Evolutionary conservation across 1,140 invertebrate genomes (phyloP), one percentile per base, ranked within the genome.

Genomic region (Philopotamus ludificatus): DNA sequence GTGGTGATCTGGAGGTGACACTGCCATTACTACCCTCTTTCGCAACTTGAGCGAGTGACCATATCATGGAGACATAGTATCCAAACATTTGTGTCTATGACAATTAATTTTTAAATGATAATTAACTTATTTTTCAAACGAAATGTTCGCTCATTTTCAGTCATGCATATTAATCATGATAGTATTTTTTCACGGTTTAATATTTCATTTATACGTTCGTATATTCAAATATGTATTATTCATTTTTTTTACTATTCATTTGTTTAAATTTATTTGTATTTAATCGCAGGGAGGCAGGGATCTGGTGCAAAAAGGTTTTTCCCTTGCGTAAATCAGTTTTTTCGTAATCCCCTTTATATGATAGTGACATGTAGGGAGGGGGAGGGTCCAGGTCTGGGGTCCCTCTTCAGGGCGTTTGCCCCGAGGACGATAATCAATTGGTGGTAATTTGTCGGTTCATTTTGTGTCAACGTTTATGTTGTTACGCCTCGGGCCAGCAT

Each of bases 361-460:
- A 47, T 47, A 10, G 21, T 60, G 57, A 60, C 57, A 47, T 20
- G 25, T 42, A 22, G 26, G 41, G 28, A 23, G 47, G 41, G 28
- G 42, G 47, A 47, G 57, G 41, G 42, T 16, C 20, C 50, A n/a
- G 15, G 20, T n/a, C 26, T 15, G 10, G 18, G 20, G 53, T 51
- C 60, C 61, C 55, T 22, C 25, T 47, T 51, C 18, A 34, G 50
- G 50, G 49, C 21, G 41, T 63, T 53, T 28, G 22, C 50, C 49
- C 28, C 21, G 49, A 28, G 28, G 41, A 63, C 50, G 50, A 44
- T 63, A 63, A 63, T 53, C 61, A 63, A 63, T 63, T 63, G 61
- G 61, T 15, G 61, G 51, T 63, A 63, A 63, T 63, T 63, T 63
- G 61, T 63, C 50, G 61, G 61, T 63, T 63, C 51, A 63, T 63